Base-by-base conservation (phyloP, 2,888 invertebrate species). In the Erynnis tages region DNA sequence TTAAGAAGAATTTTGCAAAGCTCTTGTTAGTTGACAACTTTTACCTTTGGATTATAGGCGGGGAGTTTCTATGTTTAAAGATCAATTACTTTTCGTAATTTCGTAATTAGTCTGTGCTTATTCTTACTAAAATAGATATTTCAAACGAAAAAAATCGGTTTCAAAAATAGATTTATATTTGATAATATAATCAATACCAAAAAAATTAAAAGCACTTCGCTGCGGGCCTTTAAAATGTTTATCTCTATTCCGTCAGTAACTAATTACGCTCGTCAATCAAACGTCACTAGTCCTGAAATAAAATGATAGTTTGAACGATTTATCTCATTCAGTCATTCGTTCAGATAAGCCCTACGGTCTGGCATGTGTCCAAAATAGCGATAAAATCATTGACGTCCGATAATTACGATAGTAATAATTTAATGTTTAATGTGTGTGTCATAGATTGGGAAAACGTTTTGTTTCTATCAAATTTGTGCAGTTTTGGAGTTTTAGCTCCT, bases 291-390 rank as follows among this genome's bases (percentile, higher is more conserved):
- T 21, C 37, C 54, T 55, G 35, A 56, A 58, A 57, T 53, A 54
- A 53, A 55, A 55, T 34, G 47, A 46, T 53, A 54, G 50, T 55
- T 54, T 27, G 43, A 53, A 50, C 53, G 49, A 60, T 55, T 56
- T 58, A 56, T 60, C 58, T 56, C 48, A 55, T 46, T 44, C 44
- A 56, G 63, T 35, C 35, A 35, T 35, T 35, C 35, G 23, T 38
- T 23, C 21, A 23, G 38, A 64, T 65, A 68, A 63, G 59, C 62
- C 54, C 45, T 43, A 45, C 27, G 53, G 50, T 43, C 62, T 71
- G 71, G 69, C 68, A 56, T 59, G 53, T 62, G 62, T 66, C 67
- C 67, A 68, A 63, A 53, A 46, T 47, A 49, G 38, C 35, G 60
- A 63, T 61, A 62, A 61, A 62, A 54, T 59, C 57, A 60, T 58